A percentile compares a stretch with the other conserved stretches of the same genome.
Evolutionary conservation across 1,140 invertebrate genomes (phyloP).

Genomic region (Panulirus ornatus): DNA sequence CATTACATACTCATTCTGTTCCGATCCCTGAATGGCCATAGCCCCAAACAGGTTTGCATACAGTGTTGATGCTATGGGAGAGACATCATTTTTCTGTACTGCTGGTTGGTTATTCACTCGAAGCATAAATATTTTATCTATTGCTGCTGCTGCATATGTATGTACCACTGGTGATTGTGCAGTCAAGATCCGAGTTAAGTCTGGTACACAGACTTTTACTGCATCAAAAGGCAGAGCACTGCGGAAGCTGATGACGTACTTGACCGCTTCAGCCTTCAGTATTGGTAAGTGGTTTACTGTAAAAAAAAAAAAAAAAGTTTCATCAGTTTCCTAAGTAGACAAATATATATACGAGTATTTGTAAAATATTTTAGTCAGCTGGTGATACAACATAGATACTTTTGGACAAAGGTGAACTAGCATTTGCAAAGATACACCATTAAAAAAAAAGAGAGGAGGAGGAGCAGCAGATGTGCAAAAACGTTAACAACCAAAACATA

Average conservation of each 20-base stretch:
- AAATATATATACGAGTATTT: no score
- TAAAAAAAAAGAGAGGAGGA: no score
- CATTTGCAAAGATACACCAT: no score
- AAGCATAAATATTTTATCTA: slow-evolving; percentile 93
- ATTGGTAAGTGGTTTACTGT: slow-evolving; percentile 92
- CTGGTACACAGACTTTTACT: slow-evolving; percentile 86
- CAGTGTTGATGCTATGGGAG: slow-evolving; percentile 83
- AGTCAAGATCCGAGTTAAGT: slow-evolving; percentile 86
- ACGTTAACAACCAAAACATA: no score
- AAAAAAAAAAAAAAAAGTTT: slow-evolving; percentile 77
- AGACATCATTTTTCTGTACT: slow-evolving; percentile 82
- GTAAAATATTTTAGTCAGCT: no score
- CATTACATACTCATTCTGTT: slow-evolving; percentile 98
- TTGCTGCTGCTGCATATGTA: slow-evolving; percentile 93
- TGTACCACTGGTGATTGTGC: slow-evolving; percentile 91
- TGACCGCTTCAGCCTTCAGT: slow-evolving; percentile 96
- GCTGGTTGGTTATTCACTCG: slow-evolving; percentile 81
- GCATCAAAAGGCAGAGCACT: slow-evolving; percentile 90
- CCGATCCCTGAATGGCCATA: slow-evolving; percentile 85
- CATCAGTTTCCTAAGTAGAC: no score
- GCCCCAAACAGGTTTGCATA: slow-evolving; percentile 87
- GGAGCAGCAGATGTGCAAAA: no score
- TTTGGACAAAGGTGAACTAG: no score
- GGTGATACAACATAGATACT: no score
- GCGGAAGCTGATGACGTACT: slow-evolving; percentile 97